These are phyloP conservation scores for Leptopilina clavipes DNA, from an alignment of 1,140 invertebrate species.

Conservation along the genomic window DNA sequence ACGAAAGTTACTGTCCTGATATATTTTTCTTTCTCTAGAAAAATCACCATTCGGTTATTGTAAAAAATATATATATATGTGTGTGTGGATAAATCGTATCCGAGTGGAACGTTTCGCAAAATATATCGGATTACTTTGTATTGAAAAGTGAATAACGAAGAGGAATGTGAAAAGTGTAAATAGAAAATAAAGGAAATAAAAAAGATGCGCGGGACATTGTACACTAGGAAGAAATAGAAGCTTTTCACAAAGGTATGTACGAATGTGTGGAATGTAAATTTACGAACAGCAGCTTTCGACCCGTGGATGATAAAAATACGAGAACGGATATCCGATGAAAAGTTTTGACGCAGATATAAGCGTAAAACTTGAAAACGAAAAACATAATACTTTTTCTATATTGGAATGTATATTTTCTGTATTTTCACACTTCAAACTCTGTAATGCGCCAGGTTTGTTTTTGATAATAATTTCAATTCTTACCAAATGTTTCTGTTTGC, in stretches of 20 bases:
- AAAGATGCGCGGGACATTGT: neutral
- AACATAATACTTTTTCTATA: too few species aligned
- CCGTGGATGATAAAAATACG: neutral
- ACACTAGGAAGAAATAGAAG: neutral
- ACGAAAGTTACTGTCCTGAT: neutral
- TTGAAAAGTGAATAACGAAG: conserved; percentile 5
- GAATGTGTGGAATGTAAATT: conserved; percentile 25
- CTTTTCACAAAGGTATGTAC: neutral
- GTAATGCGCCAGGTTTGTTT: too few species aligned
- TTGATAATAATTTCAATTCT: too few species aligned
- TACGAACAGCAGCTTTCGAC: neutral
- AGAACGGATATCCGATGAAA: neutral
- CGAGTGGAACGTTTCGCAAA: neutral
- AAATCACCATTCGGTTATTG: neutral
- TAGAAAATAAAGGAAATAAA: neutral
- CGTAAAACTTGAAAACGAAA: conserved; percentile 2
- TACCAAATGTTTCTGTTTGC: too few species aligned
- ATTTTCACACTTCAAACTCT: too few species aligned
- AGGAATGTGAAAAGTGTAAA: neutral
- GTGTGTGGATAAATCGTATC: neutral
- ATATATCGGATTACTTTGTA: neutral
- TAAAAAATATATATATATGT: too few species aligned
- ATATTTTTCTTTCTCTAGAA: conserved; percentile 20
- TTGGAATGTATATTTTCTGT: too few species aligned
- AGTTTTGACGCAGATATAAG: neutral